Evolutionary conservation across 2,113 vertebrate species (phyloP).

Genomic region (Planiliza haematocheilus): DNA sequence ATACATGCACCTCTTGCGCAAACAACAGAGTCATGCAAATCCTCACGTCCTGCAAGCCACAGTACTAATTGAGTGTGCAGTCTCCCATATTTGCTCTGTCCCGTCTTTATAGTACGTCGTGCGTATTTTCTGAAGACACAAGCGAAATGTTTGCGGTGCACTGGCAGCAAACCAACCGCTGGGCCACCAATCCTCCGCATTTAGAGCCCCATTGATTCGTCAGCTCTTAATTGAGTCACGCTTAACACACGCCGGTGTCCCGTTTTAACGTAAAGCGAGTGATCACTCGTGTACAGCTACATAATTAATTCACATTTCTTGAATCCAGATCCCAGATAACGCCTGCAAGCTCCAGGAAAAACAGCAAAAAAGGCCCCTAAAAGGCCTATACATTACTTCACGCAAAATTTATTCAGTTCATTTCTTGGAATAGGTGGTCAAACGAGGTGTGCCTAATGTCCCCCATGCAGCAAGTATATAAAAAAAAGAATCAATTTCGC

Average conservation of each 20-base stretch:
- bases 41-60: conserved; percentile 51
- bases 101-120: neutral
- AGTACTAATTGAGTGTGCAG: too few species aligned
- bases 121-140: neutral
- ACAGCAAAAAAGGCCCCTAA: conserved; percentile 39
- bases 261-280: conserved; percentile 32
- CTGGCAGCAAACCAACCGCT: neutral
- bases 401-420: conserved; percentile 80
- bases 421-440: conserved; percentile 76
- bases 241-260: conserved; percentile 35
- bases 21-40: conserved; percentile 36
- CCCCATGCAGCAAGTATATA: conserved; percentile 77
- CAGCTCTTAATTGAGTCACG: conserved; percentile 9
- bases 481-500: conserved; percentile 84
- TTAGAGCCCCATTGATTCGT: conserved; percentile 15
- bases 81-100: neutral
- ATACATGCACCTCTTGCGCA: conserved; percentile 33
- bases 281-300: conserved; percentile 18
- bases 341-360: conserved; percentile 45
- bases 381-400: conserved; percentile 64
- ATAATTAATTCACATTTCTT: conserved; percentile 41
- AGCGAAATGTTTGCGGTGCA: neutral
- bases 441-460: conserved; percentile 78
- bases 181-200: neutral
- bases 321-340: conserved; percentile 30